A percentile compares a stretch with the other conserved stretches of the same genome.
Evolutionary conservation across 2,888 invertebrate genomes (phyloP).

Genomic region (Galerucella nymphaeae): DNA sequence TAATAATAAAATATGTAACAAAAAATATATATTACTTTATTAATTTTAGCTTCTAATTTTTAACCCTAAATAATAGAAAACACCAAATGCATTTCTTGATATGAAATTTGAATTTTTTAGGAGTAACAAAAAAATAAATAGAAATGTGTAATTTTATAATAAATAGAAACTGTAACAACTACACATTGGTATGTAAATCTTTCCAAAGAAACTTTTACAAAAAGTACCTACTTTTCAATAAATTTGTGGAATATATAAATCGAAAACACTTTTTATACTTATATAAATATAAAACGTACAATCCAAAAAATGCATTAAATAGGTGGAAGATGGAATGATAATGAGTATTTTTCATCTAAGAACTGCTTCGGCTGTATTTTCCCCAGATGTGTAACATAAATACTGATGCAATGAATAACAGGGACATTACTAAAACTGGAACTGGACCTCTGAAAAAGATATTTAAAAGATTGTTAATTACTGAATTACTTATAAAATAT

Average conservation of each 20-base stretch:
- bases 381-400: slow-evolving; percentile 99
- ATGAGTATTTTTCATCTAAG: slow-evolving; percentile 28
- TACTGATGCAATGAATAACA: slow-evolving; percentile 98
- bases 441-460: slow-evolving; percentile 92
- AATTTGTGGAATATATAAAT: slow-evolving; percentile 47
- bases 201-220: slow-evolving; percentile 6
- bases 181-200: not conserved
- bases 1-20: not conserved
- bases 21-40: slow-evolving; percentile 4
- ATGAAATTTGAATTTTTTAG: not conserved
- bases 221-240: slow-evolving; percentile 28
- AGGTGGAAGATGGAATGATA: slow-evolving; percentile 58
- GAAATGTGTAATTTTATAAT: not conserved
- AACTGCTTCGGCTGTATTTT: slow-evolving; percentile 83
- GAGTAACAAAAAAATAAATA: not conserved
- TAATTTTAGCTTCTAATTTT: not conserved
- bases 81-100: not conserved
- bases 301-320: slow-evolving; percentile 59
- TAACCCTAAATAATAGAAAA: not conserved
- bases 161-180: not conserved
- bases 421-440: slow-evolving; percentile 98
- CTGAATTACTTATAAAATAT: not conserved
- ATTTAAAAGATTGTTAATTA: slow-evolving; percentile 45
- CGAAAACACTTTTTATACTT: slow-evolving; percentile 38
- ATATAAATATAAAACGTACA: slow-evolving; percentile 53